phyloP scores from a whole-genome alignment of 2,888 invertebrate species.

The Nymphalis urticae region DNA sequence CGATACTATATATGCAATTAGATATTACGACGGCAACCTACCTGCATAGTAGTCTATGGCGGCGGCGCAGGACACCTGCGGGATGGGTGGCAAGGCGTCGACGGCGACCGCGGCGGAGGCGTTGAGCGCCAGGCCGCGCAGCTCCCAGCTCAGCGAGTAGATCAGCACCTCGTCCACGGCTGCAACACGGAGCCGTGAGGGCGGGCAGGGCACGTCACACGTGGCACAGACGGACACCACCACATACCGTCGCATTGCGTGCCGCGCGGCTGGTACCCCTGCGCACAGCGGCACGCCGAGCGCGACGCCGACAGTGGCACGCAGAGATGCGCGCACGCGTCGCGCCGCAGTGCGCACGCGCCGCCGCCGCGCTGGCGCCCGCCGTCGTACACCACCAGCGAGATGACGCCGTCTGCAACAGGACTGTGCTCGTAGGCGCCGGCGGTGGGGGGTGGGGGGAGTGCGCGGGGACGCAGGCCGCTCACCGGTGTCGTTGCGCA shows the following conservation, averaged over 20 bases:
- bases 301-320: slow-evolving; percentile 77
- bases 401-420: slow-evolving; percentile 82
- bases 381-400: slow-evolving; percentile 87
- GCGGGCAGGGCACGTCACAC: not conserved
- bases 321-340: slow-evolving; percentile 78
- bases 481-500: slow-evolving; percentile 83
- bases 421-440: not conserved
- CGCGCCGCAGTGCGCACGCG: slow-evolving; percentile 70
- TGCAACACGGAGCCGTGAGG: slow-evolving; percentile 84
- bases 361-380: slow-evolving; percentile 79
- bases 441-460: not conserved
- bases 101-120: slow-evolving; percentile 34
- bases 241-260: slow-evolving; percentile 55
- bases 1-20: no score
- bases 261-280: slow-evolving; percentile 82
- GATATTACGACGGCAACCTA: slow-evolving; percentile 23
- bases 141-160: slow-evolving; percentile 89
- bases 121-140: slow-evolving; percentile 84
- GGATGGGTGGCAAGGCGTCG: slow-evolving; percentile 59
- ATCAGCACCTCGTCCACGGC: slow-evolving; percentile 85
- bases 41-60: slow-evolving; percentile 81
- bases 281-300: slow-evolving; percentile 90
- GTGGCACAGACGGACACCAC: slow-evolving; percentile 1
- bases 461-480: not conserved
- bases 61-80: slow-evolving; percentile 87